These are phyloP conservation scores for Corydoras maculifer DNA, from an alignment of 2,113 vertebrate species.

Conservation along the genomic window DNA sequence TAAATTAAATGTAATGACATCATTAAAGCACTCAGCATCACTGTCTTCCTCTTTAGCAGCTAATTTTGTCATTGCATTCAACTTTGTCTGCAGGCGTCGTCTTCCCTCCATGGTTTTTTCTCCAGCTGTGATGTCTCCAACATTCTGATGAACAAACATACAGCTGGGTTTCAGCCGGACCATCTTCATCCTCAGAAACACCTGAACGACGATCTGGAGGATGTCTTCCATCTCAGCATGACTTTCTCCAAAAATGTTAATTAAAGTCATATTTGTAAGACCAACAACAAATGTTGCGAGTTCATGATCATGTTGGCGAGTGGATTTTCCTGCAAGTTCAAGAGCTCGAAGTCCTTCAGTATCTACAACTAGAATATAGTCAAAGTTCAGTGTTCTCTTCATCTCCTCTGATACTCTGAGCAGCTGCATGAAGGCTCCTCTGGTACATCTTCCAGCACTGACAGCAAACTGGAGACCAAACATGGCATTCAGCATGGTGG, in stretches of 20 bases:
- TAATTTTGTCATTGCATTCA: constrained; percentile 64
- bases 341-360: no score
- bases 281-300: no score
- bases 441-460: constrained; percentile 64
- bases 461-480: constrained; percentile 66
- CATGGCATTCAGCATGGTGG: constrained; percentile 64
- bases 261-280: no score
- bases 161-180: constrained; percentile 55
- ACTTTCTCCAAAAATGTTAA: constrained; percentile 9
- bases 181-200: constrained; percentile 58
- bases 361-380: no score
- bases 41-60: constrained; percentile 57
- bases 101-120: constrained; percentile 57
- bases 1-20: constrained; percentile 46
- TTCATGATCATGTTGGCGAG: no score
- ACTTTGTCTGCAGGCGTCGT: constrained; percentile 48
- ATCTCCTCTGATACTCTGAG: constrained; percentile 44
- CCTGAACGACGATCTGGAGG: no score
- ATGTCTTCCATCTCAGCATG: constrained; percentile 2
- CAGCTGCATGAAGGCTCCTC: constrained; percentile 61
- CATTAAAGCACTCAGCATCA: constrained; percentile 47
- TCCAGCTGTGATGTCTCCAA: constrained; percentile 50
- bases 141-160: constrained; percentile 65
- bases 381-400: no score
- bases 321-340: no score